A percentile compares a stretch with the other conserved stretches of the same genome.
Evolutionary conservation across 2,888 invertebrate genomes (phyloP).

Genomic region (Parnassius mnemosyne): DNA sequence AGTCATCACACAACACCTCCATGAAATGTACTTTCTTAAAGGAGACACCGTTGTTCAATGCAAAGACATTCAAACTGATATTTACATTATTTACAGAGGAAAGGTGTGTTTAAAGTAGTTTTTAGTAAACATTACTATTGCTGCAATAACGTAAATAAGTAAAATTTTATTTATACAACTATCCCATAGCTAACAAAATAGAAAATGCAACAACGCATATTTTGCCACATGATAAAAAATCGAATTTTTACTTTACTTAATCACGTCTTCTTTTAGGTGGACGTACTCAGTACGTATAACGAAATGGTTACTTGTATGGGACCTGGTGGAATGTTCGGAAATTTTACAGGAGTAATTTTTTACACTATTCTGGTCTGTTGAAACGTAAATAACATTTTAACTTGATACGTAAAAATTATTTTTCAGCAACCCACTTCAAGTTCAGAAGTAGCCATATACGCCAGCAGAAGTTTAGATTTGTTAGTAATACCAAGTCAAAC

Average conservation of each 20-base stretch:
- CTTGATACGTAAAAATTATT: background rate
- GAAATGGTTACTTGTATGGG: constrained; percentile 78
- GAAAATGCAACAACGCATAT: too few species aligned
- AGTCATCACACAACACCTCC: constrained; percentile 73
- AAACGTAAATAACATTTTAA: too few species aligned
- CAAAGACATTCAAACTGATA: constrained; percentile 68
- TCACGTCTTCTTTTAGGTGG: constrained; percentile 49
- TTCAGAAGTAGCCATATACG: constrained; percentile 66
- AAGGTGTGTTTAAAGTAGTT: constrained; percentile 50
- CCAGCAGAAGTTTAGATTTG: constrained; percentile 68
- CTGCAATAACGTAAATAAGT: too few species aligned
- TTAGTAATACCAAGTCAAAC: constrained; percentile 65
- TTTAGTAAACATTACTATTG: too few species aligned
- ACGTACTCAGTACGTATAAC: constrained; percentile 69
- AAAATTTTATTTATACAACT: too few species aligned
- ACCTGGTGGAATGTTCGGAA: constrained; percentile 77
- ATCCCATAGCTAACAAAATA: too few species aligned
- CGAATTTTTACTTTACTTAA: too few species aligned
- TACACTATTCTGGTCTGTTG: too few species aligned
- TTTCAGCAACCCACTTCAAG: constrained; percentile 64
- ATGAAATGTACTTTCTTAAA: constrained; percentile 74
- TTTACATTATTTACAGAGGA: constrained; percentile 76
- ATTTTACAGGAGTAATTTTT: constrained; percentile 64
- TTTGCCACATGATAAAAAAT: too few species aligned
- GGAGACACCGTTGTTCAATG: constrained; percentile 72